Evolutionary conservation across 35 echinoderm and acorn worm species (phyloP), one percentile per base, ranked within the genome.

Genomic region (Diadema setosum): DNA sequence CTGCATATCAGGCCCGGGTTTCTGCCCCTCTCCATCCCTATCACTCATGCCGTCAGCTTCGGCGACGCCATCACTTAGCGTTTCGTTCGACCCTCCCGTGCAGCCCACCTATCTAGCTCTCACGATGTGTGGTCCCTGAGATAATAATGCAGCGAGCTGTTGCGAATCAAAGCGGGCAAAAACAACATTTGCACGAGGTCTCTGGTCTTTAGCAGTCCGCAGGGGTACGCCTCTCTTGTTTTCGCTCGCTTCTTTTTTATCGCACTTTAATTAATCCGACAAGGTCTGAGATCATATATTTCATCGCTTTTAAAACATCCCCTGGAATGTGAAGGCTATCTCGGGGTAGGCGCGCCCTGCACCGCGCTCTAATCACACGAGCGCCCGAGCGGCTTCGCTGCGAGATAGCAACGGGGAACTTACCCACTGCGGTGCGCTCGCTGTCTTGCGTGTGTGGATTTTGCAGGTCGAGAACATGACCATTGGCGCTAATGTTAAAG

Each of bases 221-320:
- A 39, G 29, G 40, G 73, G 11, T 78, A 16, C 73, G 24, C 33
- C 73, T 78, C 73, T 21, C 73, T 78, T 78, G 73, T 78, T 78
- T 78, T 44, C 14, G 5, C 73, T 32, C 27, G 7, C n/a, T n/a
- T n/a, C n/a, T 67, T 78, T 78, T 78, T 78, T 78, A 78, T 78
- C 73, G 40, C 73, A 78, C 73, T 78, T 78, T 78, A 78, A 78
- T 78, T 78, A 78, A 78, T 78, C 73, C 73, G 73, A 44, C 73
- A 78, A 78, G 73, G 73, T 12, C 73, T 21, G n/a, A 78, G 73
- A 78, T 78, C 73, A 78, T 36, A 78, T 78, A 78, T 78, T 78
- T 78, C 73, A 78, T 78, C 73, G 73, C 73, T 78, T 78, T 78
- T 78, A 78, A 78, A 78, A 78, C 73, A 78, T 78, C 73, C 9